Evolutionary conservation across 1,140 invertebrate genomes (phyloP), one percentile per base, ranked within the genome.

Genomic region (Antheraea mylitta): DNA sequence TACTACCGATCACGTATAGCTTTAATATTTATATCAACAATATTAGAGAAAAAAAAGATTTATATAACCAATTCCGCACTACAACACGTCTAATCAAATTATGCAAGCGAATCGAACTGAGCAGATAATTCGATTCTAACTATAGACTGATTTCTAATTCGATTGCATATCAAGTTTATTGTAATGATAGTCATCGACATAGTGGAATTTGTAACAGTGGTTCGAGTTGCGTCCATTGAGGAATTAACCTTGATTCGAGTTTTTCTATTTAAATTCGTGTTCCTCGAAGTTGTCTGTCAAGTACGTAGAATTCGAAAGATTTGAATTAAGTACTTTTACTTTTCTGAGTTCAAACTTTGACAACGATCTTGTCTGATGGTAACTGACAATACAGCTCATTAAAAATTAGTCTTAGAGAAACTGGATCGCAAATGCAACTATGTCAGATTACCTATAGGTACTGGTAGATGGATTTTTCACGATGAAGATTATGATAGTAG

Each of bases 101-200:
- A 71, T 68, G 66, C 66, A 71, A 71, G 59, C 61, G 36, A 64
- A 67, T 71, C 69, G 59, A 64, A 30, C 30, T 63, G 19, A 18
- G 63, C 19, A 64, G 60, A 60, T 53, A 53, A 53, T 53, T 53
- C 16, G 45, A 53, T 53, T 53, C 16, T 53, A 53, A 53, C 45
- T 53, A 53, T 53, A 53, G 66, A 67, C 53, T 65, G 68, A 67
- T 73, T 73, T 73, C 64, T 73, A 73, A 70, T 73, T 64, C 62
- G 69, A 73, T 73, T 58, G 37, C 67, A 48, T 64, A 62, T 64
- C 65, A 48, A 53, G 0, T 16, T 53, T 16, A 71, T 71, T 71
- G 65, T 67, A 71, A 42, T 45, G 61, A 71, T 71, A 60, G 66
- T 59, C 53, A 66, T 58, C 30, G 9, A 53, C 38, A 11, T 42